Percentiles rank a stretch among this genome's conserved stretches.
These are phyloP conservation scores for Zosterops hypoxanthus DNA, from an alignment of 2,113 vertebrate genomes.

Conservation along the genomic window DNA sequence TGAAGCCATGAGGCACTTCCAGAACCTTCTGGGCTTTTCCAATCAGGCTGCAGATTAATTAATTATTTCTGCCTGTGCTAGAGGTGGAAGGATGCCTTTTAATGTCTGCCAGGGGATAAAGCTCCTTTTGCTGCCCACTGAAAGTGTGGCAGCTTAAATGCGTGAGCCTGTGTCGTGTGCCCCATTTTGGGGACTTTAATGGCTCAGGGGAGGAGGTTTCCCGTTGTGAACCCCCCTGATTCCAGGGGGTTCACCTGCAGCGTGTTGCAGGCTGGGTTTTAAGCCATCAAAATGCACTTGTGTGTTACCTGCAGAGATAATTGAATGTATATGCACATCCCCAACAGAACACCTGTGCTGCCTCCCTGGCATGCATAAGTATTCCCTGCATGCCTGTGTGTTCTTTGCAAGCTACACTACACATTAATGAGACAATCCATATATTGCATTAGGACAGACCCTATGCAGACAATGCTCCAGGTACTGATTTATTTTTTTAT, in stretches of 20 bases:
- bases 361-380: neutral
- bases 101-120: neutral
- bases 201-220: neutral
- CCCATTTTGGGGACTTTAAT: neutral
- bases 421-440: constrained; percentile 63
- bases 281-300: neutral
- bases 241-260: neutral
- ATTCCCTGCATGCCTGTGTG: neutral
- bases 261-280: neutral
- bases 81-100: neutral
- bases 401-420: constrained; percentile 65
- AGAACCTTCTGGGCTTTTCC: neutral
- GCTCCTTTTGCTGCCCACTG: neutral
- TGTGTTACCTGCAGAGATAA: neutral
- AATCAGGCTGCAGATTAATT: neutral
- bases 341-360: neutral
- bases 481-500: neutral
- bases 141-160: neutral
- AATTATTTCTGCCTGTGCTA: neutral
- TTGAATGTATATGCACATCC: neutral
- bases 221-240: neutral
- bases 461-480: constrained; percentile 66
- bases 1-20: neutral
- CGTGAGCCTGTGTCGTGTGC: neutral
- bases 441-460: constrained; percentile 57